Conservation (phyloP, 2,888 invertebrate genomes). For the Boloria euphrosyne region DNA sequence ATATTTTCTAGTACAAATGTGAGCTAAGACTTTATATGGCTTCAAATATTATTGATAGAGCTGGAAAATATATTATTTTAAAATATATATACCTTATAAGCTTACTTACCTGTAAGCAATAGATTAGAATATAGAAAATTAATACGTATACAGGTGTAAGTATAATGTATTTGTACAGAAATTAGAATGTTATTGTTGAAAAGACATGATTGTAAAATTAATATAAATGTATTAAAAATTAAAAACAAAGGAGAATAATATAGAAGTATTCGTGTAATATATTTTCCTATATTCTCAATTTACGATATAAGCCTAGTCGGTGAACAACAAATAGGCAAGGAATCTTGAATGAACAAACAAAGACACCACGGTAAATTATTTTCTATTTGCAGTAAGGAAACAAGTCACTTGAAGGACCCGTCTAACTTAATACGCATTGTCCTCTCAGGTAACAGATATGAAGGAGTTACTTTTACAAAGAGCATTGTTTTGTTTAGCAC, state of each 20-base stretch:
- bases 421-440: conserved; percentile 52
- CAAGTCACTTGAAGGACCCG: conserved; percentile 60
- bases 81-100: too few species aligned
- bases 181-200: too few species aligned
- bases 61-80: background rate
- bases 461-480: conserved; percentile 36
- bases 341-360: conserved; percentile 69
- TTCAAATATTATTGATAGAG: conserved; percentile 32
- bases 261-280: too few species aligned
- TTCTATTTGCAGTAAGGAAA: conserved; percentile 66
- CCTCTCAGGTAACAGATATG: conserved; percentile 48
- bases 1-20: conserved; percentile 33
- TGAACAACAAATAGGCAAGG: conserved; percentile 41
- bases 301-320: background rate
- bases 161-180: too few species aligned
- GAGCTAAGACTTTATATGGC: conserved; percentile 33
- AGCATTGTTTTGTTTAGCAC: conserved; percentile 26
- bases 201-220: too few species aligned
- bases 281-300: conserved; percentile 1
- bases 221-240: too few species aligned
- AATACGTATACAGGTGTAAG: too few species aligned
- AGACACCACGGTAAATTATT: conserved; percentile 69
- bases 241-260: too few species aligned
- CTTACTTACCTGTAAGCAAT: too few species aligned
- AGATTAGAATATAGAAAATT: too few species aligned